These are phyloP conservation scores for Steinernema khuongi DNA, from an alignment of 1,140 invertebrate species.

Conservation along the genomic window DNA sequence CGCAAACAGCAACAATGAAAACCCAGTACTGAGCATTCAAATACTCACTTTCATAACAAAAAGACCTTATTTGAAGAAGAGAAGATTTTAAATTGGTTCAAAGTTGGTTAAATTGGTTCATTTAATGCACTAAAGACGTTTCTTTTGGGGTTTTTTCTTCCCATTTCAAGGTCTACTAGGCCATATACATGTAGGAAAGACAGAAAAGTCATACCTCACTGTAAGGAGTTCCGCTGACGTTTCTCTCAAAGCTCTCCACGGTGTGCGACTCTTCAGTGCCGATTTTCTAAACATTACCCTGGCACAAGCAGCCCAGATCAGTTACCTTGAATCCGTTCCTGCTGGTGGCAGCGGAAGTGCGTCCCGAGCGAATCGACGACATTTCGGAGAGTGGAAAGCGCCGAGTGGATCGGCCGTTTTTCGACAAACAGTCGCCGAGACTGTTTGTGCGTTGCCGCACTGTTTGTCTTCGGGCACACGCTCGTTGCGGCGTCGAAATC, in stretches of 20 bases:
- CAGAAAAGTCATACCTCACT: slow-evolving; percentile 22
- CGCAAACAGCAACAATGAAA: too few species aligned
- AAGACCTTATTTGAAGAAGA: too few species aligned
- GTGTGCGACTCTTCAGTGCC: slow-evolving; percentile 38
- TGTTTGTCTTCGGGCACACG: neutral
- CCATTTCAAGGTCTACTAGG: neutral
- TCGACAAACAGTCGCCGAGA: neutral
- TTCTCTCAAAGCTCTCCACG: slow-evolving; percentile 34
- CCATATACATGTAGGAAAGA: neutral
- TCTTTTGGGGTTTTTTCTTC: neutral
- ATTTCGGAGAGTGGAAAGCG: neutral
- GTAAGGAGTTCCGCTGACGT: slow-evolving; percentile 29
- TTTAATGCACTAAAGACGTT: too few species aligned
- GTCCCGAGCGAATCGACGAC: neutral
- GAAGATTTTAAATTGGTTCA: too few species aligned
- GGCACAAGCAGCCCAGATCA: neutral
- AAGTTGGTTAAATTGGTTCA: too few species aligned
- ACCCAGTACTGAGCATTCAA: too few species aligned
- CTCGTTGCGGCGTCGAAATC: neutral
- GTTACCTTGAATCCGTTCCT: neutral
- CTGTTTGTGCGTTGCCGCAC: neutral
- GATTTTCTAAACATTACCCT: slow-evolving; percentile 33
- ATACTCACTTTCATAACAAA: too few species aligned
- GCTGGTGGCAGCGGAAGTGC: slow-evolving; percentile 3
- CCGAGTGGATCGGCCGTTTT: neutral